Conservation (phyloP, 2,888 invertebrate genomes). For the Drosophila borealis region DNA sequence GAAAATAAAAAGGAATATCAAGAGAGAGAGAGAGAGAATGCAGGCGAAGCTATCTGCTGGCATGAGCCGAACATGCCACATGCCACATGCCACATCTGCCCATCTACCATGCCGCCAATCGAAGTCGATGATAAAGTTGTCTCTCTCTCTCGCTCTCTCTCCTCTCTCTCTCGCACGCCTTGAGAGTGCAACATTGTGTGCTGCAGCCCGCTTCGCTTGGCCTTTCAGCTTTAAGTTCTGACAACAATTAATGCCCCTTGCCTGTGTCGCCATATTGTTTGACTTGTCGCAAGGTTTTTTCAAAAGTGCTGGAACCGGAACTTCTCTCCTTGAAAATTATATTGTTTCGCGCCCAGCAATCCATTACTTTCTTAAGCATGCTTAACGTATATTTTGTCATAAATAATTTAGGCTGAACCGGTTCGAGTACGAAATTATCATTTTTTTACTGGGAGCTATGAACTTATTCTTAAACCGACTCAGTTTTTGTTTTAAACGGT, state of each 20-base stretch:
- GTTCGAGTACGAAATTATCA: too few species aligned
- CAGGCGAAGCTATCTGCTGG: conserved; percentile 16
- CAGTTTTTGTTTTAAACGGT: too few species aligned
- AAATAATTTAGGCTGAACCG: too few species aligned
- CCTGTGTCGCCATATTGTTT: not conserved
- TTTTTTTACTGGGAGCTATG: too few species aligned
- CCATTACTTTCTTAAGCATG: too few species aligned
- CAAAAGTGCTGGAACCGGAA: too few species aligned
- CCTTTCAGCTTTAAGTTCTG: conserved; percentile 14
- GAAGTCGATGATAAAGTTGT: conserved; percentile 39
- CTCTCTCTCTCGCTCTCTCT: not conserved
- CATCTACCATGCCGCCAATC: conserved; percentile 23
- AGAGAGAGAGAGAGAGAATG: not conserved
- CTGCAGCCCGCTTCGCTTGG: conserved; percentile 9
- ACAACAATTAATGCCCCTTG: conserved; percentile 45
- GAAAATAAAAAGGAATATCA: not conserved
- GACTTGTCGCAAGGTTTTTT: not conserved
- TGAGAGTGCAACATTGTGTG: conserved; percentile 20
- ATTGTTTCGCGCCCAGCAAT: too few species aligned
- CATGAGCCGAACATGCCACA: conserved; percentile 18
- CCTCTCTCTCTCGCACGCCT: not conserved
- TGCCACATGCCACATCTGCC: conserved; percentile 35
- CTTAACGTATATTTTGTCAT: too few species aligned
- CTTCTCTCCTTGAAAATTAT: too few species aligned
- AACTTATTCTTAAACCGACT: too few species aligned